These are phyloP conservation scores for Desmodus rotundus DNA, from an alignment of 2,113 vertebrate species.

Conservation along the genomic window DNA sequence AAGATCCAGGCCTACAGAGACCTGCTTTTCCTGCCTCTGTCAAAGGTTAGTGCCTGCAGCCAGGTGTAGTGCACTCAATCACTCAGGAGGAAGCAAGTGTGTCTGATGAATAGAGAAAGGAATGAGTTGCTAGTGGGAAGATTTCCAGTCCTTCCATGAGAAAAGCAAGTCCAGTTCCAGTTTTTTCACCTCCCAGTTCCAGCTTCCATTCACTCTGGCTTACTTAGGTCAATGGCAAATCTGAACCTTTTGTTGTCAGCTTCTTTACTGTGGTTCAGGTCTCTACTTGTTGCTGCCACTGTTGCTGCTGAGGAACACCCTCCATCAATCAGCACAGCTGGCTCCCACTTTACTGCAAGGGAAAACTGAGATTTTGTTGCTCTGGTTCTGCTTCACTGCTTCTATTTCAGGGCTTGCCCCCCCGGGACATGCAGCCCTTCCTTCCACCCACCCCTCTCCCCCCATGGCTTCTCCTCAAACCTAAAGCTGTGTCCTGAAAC, in stretches of 20 bases:
- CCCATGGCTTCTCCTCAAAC: neutral
- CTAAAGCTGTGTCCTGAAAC: neutral
- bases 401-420: neutral
- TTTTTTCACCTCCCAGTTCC: neutral
- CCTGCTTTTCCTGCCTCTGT: neutral
- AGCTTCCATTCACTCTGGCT: neutral
- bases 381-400: neutral
- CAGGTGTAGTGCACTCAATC: neutral
- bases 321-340: neutral
- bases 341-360: neutral
- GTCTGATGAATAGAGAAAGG: neutral
- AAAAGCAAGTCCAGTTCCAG: neutral
- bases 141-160: neutral
- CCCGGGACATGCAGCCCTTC: neutral
- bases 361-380: conserved; percentile 8
- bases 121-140: conserved; percentile 20
- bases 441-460: neutral
- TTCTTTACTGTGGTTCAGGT: neutral
- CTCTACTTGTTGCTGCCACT: neutral
- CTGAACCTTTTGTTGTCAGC: neutral
- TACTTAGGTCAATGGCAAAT: neutral
- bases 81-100: neutral
- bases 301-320: neutral
- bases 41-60: neutral
- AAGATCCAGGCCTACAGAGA: neutral